Conservation (phyloP, 2,888 invertebrate genomes). For the Hirtodrosophila cameraria region DNA sequence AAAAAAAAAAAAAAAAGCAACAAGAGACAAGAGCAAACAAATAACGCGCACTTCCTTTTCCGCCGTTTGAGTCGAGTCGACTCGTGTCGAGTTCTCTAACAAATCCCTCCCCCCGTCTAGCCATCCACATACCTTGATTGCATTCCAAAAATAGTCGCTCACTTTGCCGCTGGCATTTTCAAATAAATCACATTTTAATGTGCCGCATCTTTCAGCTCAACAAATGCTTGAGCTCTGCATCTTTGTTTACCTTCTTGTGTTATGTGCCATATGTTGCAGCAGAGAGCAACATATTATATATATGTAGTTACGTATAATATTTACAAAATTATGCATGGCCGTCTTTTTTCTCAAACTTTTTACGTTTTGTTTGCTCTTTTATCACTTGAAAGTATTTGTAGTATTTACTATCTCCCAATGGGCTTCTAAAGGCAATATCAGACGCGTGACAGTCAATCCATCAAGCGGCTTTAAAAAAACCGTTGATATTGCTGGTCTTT, state of each 20-base stretch:
- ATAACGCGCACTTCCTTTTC: constrained; percentile 71
- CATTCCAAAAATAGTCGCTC: constrained; percentile 62
- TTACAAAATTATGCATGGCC: constrained; percentile 15
- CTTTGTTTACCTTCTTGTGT: constrained; percentile 48
- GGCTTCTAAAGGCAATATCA: constrained; percentile 5
- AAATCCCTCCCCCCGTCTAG: constrained; percentile 13
- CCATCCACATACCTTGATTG: constrained; percentile 20
- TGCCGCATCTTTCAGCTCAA: constrained; percentile 51
- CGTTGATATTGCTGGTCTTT: constrained; percentile 8
- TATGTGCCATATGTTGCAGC: constrained; percentile 40
- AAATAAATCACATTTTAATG: constrained; percentile 72
- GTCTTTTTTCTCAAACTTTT: background rate
- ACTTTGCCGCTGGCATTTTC: constrained; percentile 44
- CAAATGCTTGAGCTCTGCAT: constrained; percentile 15
- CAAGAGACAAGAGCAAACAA: constrained; percentile 35
- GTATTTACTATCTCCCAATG: constrained; percentile 24
- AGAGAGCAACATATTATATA: constrained; percentile 2
- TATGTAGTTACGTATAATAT: constrained; percentile 41
- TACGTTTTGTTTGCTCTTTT: constrained; percentile 20
- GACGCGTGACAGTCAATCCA: constrained; percentile 29
- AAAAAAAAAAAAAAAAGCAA: background rate
- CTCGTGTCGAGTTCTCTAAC: constrained; percentile 16
- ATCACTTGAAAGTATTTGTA: constrained; percentile 7
- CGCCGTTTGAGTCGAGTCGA: constrained; percentile 26
- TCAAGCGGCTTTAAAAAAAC: constrained; percentile 12